Evolutionary conservation across 1,140 invertebrate genomes (phyloP), one percentile per base, ranked within the genome.

Genomic region (Heliothis virescens): DNA sequence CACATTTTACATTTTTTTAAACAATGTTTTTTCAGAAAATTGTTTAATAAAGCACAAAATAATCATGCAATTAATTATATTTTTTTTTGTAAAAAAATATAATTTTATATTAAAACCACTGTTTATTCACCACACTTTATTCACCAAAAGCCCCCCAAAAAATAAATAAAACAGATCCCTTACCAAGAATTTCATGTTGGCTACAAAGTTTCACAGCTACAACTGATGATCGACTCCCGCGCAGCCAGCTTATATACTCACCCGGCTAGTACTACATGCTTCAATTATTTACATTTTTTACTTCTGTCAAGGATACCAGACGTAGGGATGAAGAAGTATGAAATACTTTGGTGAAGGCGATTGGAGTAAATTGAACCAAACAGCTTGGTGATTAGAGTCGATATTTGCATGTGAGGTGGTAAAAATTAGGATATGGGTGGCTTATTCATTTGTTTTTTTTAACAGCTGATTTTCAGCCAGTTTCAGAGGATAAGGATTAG

Each of bases 101-200:
- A 21, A 3, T 57, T 57, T 16, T 21, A 10, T 1, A 9, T 57
- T 57, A 18, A 16, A 41, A 41, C 34, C 34, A 41, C 34, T 7
- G 34, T 18, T 7, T 9, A 18, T 57, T 18, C 5, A 57, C n/a
- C 18, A 50, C 15, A 18, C 41, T 47, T 21, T 52, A 71, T 52
- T 71, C 16, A 26, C 67, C 15, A 71, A 29, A 71, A 67, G 63
- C 41, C 41, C 48, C 67, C 67, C 13, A 53, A 53, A 48, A 48
- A 48, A 29, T 60, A 62, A 53, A 52, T 16, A 75, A 48, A 9
- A 52, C 50, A 62, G 16, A 41, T 75, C 60, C 65, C 90, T 91
- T 88, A 91, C 90, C 90, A 91, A 81, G 86, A 90, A 90, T 84
- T 91, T 91, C 90, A 91, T 91, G 86, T 86, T 89, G 89, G 75